These are phyloP conservation scores for Apotomis betuletana DNA, from an alignment of 2,888 invertebrate genomes.

Conservation along the genomic window DNA sequence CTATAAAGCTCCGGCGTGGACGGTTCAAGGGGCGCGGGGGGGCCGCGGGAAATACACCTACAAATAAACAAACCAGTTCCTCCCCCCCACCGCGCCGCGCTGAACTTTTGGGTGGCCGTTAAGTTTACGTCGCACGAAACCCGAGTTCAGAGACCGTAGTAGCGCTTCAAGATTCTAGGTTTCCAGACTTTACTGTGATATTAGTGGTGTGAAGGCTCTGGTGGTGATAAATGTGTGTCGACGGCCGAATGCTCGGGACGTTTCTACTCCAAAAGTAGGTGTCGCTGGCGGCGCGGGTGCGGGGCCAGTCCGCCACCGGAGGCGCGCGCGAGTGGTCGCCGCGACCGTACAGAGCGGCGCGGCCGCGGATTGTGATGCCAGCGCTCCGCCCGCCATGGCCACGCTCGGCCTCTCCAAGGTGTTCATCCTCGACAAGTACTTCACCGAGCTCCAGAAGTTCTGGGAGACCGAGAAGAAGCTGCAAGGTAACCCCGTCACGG, in stretches of 20 bases:
- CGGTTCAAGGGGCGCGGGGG: background rate
- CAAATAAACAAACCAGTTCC: constrained; percentile 76
- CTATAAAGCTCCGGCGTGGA: constrained; percentile 1
- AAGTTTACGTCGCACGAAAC: constrained; percentile 16
- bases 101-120: constrained; percentile 52
- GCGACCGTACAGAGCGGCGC: constrained; percentile 64
- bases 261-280: constrained; percentile 54
- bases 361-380: constrained; percentile 74
- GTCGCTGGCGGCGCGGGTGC: constrained; percentile 43
- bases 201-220: constrained; percentile 1
- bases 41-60: constrained; percentile 49
- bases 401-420: constrained; percentile 98
- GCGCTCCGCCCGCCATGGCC: constrained; percentile 89
- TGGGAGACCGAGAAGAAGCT: constrained; percentile 98
- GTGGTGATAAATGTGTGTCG: constrained; percentile 2
- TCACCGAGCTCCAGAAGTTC: constrained; percentile 97
- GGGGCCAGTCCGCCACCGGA: constrained; percentile 53
- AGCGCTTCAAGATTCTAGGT: background rate
- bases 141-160: constrained; percentile 39
- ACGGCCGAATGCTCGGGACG: constrained; percentile 39
- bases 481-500: constrained; percentile 89
- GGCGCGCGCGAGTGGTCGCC: constrained; percentile 67
- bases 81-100: constrained; percentile 43
- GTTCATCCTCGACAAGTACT: constrained; percentile 98
- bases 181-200: constrained; percentile 11